Percentiles rank a stretch among this genome's conserved stretches.
Conservation (phyloP, 2,888 invertebrate species). For the Ormyrus labotus region DNA sequence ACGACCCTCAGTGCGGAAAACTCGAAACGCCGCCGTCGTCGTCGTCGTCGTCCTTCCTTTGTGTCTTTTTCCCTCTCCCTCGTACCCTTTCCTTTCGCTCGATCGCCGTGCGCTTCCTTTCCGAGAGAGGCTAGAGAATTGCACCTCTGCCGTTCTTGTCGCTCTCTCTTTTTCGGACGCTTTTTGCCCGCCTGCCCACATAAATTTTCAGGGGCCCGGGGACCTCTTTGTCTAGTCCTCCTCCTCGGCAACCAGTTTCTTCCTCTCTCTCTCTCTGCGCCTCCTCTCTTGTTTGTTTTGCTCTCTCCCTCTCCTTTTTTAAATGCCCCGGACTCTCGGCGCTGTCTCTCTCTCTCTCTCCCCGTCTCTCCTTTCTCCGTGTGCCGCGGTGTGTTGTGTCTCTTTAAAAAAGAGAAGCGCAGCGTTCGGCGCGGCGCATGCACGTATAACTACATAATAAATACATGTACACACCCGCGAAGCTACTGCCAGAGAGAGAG, state of each 20-base stretch:
- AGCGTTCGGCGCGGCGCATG: neutral
- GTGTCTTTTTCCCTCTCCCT: neutral
- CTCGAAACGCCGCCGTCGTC: neutral
- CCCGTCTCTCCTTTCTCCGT: neutral
- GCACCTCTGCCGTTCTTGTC: neutral
- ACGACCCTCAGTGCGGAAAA: too few relatives aligned
- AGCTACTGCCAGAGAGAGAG: too few relatives aligned
- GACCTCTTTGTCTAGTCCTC: neutral
- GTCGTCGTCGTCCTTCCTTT: conserved; percentile 6
- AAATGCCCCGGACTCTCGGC: neutral
- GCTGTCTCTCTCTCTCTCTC: conserved; percentile 6
- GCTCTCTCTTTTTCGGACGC: neutral
- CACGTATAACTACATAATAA: too few relatives aligned
- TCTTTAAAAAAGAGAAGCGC: neutral
- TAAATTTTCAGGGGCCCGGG: too few relatives aligned
- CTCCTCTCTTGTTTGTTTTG: conserved; percentile 1
- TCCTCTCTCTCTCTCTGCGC: conserved; percentile 6
- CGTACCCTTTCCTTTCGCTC: too few relatives aligned
- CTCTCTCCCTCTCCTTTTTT: neutral
- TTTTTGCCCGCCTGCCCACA: too few relatives aligned
- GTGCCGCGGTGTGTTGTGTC: neutral
- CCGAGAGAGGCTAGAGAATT: too few relatives aligned
- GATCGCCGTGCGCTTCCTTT: too few relatives aligned
- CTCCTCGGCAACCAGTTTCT: conserved; percentile 13
- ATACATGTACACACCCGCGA: too few relatives aligned